phyloP scores from a whole-genome alignment of 2,113 vertebrate genomes.

The Marcusenius ussheri region DNA sequence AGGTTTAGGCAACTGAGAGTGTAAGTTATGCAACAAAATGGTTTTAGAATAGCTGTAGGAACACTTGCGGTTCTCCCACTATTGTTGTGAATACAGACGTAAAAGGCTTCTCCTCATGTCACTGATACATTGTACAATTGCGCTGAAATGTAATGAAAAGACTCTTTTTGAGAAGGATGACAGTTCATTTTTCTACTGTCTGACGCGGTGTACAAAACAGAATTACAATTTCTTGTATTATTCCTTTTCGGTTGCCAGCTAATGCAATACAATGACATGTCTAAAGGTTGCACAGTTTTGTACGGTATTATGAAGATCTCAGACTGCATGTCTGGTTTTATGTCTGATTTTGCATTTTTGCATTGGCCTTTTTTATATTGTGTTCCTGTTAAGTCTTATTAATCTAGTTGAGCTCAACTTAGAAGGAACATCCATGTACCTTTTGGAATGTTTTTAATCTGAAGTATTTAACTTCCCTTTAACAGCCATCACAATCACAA shows the following conservation, averaged over 20 bases:
- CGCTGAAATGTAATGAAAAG: background rate
- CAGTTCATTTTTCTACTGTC: conserved; percentile 9
- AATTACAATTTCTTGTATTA: background rate
- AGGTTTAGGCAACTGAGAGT: background rate
- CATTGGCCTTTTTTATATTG: background rate
- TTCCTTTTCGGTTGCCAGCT: background rate
- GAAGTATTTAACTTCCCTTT: background rate
- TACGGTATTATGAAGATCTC: background rate
- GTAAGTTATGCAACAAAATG: background rate
- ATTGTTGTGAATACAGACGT: background rate
- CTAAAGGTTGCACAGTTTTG: background rate
- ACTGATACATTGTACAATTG: background rate
- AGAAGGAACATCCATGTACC: background rate
- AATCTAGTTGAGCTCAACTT: background rate
- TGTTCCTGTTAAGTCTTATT: background rate
- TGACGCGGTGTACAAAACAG: background rate
- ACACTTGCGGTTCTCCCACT: background rate
- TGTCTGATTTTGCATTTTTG: background rate
- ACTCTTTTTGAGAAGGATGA: background rate
- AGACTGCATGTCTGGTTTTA: background rate
- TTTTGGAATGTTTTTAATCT: background rate
- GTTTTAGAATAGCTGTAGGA: background rate
- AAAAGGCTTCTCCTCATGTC: background rate
- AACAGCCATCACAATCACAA: background rate
- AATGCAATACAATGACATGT: background rate